These are phyloP conservation scores for Drosophila paulistorum DNA, from an alignment of 1,140 invertebrate genomes.

Conservation along the genomic window DNA sequence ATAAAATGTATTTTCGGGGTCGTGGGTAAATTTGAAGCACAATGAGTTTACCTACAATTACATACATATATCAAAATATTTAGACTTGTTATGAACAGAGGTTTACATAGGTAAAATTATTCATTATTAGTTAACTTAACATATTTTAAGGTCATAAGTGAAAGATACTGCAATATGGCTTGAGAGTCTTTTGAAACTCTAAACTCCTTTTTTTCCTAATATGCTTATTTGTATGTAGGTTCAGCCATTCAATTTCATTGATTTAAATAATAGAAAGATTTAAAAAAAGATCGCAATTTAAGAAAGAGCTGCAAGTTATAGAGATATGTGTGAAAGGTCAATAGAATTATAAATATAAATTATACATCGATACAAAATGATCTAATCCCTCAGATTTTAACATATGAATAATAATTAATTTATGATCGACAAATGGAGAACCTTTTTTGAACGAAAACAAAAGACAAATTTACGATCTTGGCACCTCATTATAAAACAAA, in stretches of 20 bases:
- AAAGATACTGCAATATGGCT: no score
- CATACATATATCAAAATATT: no score
- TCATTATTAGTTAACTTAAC: no score
- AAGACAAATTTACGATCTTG: slow-evolving; percentile 68
- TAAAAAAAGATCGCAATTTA: no score
- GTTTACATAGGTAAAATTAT: no score
- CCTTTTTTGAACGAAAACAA: slow-evolving; percentile 31
- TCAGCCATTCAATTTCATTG: no score
- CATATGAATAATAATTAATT: slow-evolving; percentile 72
- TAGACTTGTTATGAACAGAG: no score
- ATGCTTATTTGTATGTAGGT: no score
- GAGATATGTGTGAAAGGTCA: not conserved
- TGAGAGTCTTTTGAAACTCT: no score
- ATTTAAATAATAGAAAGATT: no score
- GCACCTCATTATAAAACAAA: slow-evolving; percentile 73
- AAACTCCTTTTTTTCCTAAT: no score
- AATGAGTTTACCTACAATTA: not conserved
- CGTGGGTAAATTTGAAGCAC: slow-evolving; percentile 26
- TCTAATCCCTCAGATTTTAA: slow-evolving; percentile 52
- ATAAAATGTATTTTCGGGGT: slow-evolving; percentile 25
- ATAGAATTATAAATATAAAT: slow-evolving; percentile 6
- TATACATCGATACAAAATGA: slow-evolving; percentile 40
- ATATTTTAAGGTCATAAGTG: no score
- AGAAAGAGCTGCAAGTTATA: not conserved
- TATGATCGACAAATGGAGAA: slow-evolving; percentile 41